Base-by-base conservation (phyloP, 2,113 vertebrate species). In the Clarias magur region DNA sequence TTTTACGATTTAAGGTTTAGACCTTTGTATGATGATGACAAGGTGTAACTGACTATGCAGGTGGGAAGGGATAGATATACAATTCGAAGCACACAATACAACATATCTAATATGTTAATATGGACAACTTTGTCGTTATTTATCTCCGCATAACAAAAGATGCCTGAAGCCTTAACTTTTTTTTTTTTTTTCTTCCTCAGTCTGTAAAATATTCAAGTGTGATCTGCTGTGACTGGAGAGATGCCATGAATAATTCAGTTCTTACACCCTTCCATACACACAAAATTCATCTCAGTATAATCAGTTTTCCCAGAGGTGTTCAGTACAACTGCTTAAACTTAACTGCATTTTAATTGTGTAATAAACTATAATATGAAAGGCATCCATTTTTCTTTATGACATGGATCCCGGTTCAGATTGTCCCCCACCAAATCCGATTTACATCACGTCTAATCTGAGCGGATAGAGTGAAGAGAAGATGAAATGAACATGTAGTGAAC, bases 201-300 rank as follows among this genome's bases (percentile, higher is more conserved):
- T 91, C 89, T 86, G 89, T 91, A 84, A 90, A 91, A 92, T 89
- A 92, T 91, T 92, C 89, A 91, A 91, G 91, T 89, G 68, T 76
- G 89, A 90, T 75, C 90, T 76, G 90, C 87, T 67, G 88, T 93
- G 93, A 94, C 93, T 94, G 90, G 92, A 92, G 90, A 84, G 92
- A 92, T 90, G 89, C 83, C 85, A 90, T 94, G 89, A 93, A 94
- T 94, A 93, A 93, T 93, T 95, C 92, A 94, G 90, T 76, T 57
- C 87, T 89, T 56, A 78, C 91, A 90, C 88, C 85, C 83, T 75
- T 87, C 84, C 53, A 12, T 59, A 53, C 12, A 21, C 23, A 38
- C 79, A 53, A 42, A 83, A 53, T 34, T 72, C 75, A 82, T 78
- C 73, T 92, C 92, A 91, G 91, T 92, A 91, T 93, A 82, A 82